phyloP scores from a whole-genome alignment of 2,113 vertebrate genomes.

The Donacobius atricapilla region DNA sequence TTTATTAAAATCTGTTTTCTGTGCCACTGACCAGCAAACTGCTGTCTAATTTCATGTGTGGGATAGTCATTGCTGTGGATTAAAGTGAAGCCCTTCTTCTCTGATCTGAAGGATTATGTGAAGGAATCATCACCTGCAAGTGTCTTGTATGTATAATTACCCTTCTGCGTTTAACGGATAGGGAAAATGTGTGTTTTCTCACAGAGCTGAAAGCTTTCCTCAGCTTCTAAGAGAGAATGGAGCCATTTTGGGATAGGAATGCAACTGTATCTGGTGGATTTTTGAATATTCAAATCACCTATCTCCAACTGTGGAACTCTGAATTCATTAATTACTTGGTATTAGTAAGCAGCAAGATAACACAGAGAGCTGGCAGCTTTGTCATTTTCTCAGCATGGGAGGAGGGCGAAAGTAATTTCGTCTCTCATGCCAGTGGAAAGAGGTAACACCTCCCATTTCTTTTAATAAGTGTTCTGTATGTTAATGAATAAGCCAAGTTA shows the following conservation, averaged over 20 bases:
- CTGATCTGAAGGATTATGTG: not conserved
- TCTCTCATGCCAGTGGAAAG: not conserved
- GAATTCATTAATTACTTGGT: slow-evolving; percentile 41
- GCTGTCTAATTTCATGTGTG: not conserved
- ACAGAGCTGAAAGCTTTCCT: not conserved
- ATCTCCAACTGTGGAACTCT: slow-evolving; percentile 17
- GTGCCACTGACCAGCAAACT: not conserved
- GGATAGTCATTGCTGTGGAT: not conserved
- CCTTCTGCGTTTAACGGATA: not conserved
- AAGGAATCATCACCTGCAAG: not conserved
- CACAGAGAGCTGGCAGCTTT: not conserved
- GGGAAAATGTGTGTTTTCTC: not conserved
- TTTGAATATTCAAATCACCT: not conserved
- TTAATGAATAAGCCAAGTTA: not conserved
- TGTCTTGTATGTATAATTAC: not conserved
- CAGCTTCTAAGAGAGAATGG: not conserved
- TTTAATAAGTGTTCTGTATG: not conserved
- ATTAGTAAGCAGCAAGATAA: slow-evolving; percentile 28
- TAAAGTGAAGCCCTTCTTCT: not conserved
- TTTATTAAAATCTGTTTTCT: slow-evolving; percentile 49
- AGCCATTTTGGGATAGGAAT: not conserved
- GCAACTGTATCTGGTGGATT: not conserved
- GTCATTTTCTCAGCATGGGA: slow-evolving; percentile 1
- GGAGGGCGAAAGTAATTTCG: not conserved
- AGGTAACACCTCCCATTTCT: not conserved